Base-by-base conservation (phyloP, 2,113 vertebrate genomes). In the Hippocampus zosterae region DNA sequence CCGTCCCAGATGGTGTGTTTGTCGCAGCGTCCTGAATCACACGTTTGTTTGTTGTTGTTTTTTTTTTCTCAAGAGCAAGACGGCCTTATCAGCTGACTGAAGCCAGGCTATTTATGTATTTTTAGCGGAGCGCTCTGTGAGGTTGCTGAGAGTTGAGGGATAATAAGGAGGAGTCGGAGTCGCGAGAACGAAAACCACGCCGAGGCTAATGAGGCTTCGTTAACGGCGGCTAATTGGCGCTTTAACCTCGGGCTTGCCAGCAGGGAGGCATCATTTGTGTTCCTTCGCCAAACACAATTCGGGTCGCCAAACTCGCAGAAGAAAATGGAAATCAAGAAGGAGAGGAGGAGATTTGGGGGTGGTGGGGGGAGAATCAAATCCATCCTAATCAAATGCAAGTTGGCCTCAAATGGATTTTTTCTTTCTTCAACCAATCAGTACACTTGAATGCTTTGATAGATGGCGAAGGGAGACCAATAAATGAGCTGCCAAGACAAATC, bases 161-260 rank as follows among this genome's bases (percentile, higher is more conserved):
- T 71, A 59, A 57, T 57, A 56, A 52, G 40, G 46, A 72, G 50
- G 80, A 68, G 61, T 70, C 70, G 33, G 23, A 53, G 50, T 29
- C 5, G 37, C 50, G 60, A 50, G 59, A 33, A 70, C 56, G 46
- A 50, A 73, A 71, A 75, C 69, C 70, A 65, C 70, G 71, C 13
- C 2, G 69, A 72, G 70, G 68, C 80, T 85, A 87, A 87, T 87
- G 81, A 89, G 75, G 70, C 74, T 79, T 85, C 86, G 86, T 87
- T 85, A 88, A 88, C 73, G 72, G 71, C 12, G 67, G 76, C 84
- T 88, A 88, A 90, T 88, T 89, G 88, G 76, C 71, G 79, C 80
- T 85, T 83, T 86, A 88, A 90, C 85, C 84, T 85, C 83, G 74
- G 79, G 71, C 83, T 63, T 78, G 76, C 87, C 70, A 67, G 61